Conservation (phyloP, 2,888 invertebrate genomes). For the Onchidella celtica region DNA sequence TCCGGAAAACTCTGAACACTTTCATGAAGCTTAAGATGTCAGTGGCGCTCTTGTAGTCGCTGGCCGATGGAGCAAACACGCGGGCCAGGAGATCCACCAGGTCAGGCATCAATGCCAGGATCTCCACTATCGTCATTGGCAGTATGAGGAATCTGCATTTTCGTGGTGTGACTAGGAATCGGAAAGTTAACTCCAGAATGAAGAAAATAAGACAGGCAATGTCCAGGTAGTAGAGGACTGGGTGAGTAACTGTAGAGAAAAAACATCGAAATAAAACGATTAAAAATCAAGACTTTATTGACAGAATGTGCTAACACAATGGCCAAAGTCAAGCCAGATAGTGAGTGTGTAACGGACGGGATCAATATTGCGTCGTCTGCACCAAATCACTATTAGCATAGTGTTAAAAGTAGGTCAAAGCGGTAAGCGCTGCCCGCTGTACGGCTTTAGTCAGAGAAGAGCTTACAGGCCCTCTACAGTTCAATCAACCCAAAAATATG, state of each 20-base stretch:
- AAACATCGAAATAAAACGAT: background rate
- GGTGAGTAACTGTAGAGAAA: constrained; percentile 48
- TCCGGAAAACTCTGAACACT: constrained; percentile 59
- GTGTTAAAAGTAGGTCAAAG: too few species aligned
- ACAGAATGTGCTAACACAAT: too few species aligned
- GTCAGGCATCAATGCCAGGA: constrained; percentile 59
- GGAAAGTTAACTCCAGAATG: constrained; percentile 59
- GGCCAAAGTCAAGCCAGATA: too few species aligned
- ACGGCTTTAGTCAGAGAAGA: too few species aligned
- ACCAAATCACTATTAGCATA: too few species aligned
- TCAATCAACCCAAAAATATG: too few species aligned
- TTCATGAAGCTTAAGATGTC: constrained; percentile 53
- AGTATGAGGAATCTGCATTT: constrained; percentile 53
- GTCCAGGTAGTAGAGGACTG: constrained; percentile 59
- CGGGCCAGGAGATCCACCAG: constrained; percentile 54
- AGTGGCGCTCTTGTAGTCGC: constrained; percentile 13
- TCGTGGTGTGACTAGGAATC: constrained; percentile 56
- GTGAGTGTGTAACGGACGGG: too few species aligned
- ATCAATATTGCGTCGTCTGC: too few species aligned
- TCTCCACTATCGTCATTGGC: constrained; percentile 59
- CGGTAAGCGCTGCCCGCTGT: too few species aligned
- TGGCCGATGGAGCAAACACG: background rate
- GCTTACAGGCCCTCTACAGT: too few species aligned
- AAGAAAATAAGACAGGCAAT: constrained; percentile 60
- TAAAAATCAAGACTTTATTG: too few species aligned